A percentile compares a stretch with the other conserved stretches of the same genome.
These are phyloP conservation scores for Aspidapion aeneum DNA, from an alignment of 2,888 invertebrate genomes.

Conservation along the genomic window DNA sequence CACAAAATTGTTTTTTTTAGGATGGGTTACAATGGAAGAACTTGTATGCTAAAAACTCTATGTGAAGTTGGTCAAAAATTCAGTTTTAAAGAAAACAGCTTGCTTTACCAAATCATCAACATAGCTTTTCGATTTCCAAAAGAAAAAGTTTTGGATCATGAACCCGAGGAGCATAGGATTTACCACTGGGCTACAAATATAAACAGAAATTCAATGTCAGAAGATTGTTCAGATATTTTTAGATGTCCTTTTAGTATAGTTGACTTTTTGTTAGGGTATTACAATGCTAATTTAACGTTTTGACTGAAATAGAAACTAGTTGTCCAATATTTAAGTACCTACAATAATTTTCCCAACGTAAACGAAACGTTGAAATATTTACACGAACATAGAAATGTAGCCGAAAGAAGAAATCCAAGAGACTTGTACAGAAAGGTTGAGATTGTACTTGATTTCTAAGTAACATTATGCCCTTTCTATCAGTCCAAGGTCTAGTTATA, in stretches of 20 bases:
- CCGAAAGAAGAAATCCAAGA: not conserved
- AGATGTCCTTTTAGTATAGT: not conserved
- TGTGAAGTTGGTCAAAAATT: not conserved
- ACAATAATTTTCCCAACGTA: not conserved
- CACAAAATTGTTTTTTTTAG: not conserved
- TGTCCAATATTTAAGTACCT: too few relatives aligned
- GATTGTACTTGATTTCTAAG: not conserved
- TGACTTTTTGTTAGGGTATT: not conserved
- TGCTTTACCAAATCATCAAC: not conserved
- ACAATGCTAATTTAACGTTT: too few relatives aligned
- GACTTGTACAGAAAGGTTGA: not conserved
- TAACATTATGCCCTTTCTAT: too few relatives aligned
- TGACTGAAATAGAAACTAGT: too few relatives aligned
- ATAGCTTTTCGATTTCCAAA: not conserved
- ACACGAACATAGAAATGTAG: not conserved
- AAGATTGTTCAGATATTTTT: not conserved
- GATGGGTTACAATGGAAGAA: not conserved
- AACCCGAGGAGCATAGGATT: constrained; percentile 60
- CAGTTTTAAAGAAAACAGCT: not conserved
- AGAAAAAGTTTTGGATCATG: constrained; percentile 37
- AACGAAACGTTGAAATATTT: not conserved
- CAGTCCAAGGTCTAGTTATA: too few relatives aligned
- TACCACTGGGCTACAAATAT: constrained; percentile 63
- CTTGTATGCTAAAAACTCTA: not conserved
- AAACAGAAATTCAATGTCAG: constrained; percentile 26